phyloP scores from a whole-genome alignment of 2,888 invertebrate species.

The Himalopsyche kuldschensis region DNA sequence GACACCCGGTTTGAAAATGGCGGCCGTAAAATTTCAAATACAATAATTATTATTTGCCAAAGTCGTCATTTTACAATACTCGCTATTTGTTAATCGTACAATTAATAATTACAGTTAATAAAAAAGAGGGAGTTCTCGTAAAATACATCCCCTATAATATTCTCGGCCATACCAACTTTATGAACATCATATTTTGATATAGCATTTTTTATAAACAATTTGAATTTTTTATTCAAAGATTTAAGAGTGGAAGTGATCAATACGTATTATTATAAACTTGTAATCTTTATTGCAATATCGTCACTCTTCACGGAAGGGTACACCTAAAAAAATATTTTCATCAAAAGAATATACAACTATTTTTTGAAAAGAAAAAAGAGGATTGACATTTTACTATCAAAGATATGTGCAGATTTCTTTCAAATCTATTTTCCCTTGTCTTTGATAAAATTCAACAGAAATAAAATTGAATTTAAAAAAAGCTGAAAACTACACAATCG shows the following conservation, averaged over 20 bases:
- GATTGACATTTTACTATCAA: neutral
- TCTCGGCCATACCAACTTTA: neutral
- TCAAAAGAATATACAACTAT: neutral
- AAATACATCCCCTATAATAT: neutral
- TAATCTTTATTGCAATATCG: neutral
- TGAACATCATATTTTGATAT: neutral
- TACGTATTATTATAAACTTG: neutral
- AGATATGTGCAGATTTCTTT: neutral
- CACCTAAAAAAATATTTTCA: neutral
- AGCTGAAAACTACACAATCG: neutral
- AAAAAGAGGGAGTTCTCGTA: conserved; percentile 1
- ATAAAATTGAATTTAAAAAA: neutral
- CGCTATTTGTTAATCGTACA: neutral
- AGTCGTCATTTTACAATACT: neutral
- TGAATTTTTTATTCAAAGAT: conserved; percentile 1
- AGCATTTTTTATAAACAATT: neutral
- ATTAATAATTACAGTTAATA: neutral
- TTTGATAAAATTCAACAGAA: neutral
- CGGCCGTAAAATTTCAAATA: conserved; percentile 10
- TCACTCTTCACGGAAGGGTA: conserved; percentile 4
- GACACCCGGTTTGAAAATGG: conserved; percentile 4
- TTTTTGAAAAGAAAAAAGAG: neutral
- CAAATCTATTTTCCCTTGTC: neutral
- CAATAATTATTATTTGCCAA: conserved; percentile 7
- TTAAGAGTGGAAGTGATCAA: neutral